Base-by-base conservation (phyloP, 2,888 invertebrate species). In the Brenthis hecate region DNA sequence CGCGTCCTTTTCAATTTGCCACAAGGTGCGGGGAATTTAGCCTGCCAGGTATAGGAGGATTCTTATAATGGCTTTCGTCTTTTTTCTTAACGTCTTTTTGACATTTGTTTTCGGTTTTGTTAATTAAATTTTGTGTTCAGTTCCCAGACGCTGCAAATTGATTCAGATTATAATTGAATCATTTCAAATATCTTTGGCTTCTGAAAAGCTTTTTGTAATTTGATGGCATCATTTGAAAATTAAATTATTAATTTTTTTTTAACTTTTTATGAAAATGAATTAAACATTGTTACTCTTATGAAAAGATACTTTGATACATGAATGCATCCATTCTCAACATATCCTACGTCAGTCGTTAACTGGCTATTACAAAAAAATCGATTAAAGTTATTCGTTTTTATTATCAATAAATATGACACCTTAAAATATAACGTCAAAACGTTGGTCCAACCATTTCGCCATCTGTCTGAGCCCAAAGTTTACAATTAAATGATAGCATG, bases 1-100 rank as follows among this genome's bases (percentile, higher is more conserved):
- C 91, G 85, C 89, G 86, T 87, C 86, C 83, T 89, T 90, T 92
- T 92, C 92, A 92, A 92, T 92, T 92, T 91, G 89, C 90, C 90
- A 92, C 87, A 88, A 91, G 91, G 88, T 87, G 90, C 85, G 78
- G 80, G 80, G 75, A 69, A 70, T 69, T 74, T 57, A 62, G 66
- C 72, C 67, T 66, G 68, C 72, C 78, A 75, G 76, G 77, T 76
- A 77, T 70, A 73, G 69, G 65, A 75, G 72, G 72, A 76, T 81
- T 81, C 81, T 80, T 81, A 63, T 66, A 72, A 66, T 65, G 56
- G 66, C 50, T 56, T 56, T 56, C 32, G 76, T 75, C 76, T 80
- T 81, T 83, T 86, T 85, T 84, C 78, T 82, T 83, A 79, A 84
- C 82, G 77, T 84, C 80, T 83, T 86, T 83, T 84, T 82, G 87